phyloP scores from a whole-genome alignment of 2,888 invertebrate species.

The Pelosia muscerda region DNA sequence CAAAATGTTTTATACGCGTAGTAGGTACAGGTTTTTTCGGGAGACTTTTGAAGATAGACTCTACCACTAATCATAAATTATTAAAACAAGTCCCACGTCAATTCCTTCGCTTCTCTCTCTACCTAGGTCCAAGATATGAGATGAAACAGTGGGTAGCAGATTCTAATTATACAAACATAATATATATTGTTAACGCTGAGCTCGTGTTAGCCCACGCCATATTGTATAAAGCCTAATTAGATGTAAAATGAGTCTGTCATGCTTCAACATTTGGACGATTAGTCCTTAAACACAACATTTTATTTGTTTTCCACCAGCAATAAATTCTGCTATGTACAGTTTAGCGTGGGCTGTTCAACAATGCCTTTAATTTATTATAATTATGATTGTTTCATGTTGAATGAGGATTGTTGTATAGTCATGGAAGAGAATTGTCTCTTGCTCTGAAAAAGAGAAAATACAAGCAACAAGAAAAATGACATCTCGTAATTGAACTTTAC shows the following conservation, averaged over 20 bases:
- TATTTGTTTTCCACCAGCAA: conserved; percentile 1
- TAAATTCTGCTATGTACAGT: conserved; percentile 1
- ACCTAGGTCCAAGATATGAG: too few relatives aligned
- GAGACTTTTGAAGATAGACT: too few relatives aligned
- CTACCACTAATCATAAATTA: too few relatives aligned
- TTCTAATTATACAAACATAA: not conserved
- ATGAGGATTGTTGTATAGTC: not conserved
- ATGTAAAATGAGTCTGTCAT: not conserved
- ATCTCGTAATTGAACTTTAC: too few relatives aligned
- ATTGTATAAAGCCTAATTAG: not conserved
- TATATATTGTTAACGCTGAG: not conserved
- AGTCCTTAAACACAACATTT: conserved; percentile 1
- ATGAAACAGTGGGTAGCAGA: not conserved
- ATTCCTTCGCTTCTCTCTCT: too few relatives aligned
- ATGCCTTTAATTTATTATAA: not conserved
- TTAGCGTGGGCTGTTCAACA: not conserved
- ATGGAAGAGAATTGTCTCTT: too few relatives aligned
- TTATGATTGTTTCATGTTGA: not conserved
- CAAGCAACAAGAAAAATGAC: too few relatives aligned
- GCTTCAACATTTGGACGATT: not conserved
- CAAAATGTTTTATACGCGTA: too few relatives aligned
- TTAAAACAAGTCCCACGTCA: too few relatives aligned
- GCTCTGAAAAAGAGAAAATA: too few relatives aligned
- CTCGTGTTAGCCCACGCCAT: not conserved
- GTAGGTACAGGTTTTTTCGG: not conserved